Evolutionary conservation across 2,888 invertebrate species (phyloP).

Genomic region (Achlya flavicornis): DNA sequence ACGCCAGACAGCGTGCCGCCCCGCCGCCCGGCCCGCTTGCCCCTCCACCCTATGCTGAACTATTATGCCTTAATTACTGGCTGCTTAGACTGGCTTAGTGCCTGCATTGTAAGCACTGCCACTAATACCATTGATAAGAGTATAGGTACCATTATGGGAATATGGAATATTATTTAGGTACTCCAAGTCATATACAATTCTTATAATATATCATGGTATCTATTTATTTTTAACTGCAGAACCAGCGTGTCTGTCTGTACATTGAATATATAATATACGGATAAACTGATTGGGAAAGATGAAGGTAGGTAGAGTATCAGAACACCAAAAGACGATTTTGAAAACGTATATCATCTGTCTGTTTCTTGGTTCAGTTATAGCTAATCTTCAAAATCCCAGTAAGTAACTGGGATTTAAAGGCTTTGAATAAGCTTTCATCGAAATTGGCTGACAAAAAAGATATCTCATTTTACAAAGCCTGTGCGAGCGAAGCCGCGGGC

Average conservation of each 20-base stretch:
- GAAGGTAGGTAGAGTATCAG: too few relatives aligned
- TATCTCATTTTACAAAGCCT: neutral
- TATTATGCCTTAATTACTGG: conserved; percentile 29
- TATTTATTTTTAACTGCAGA: too few relatives aligned
- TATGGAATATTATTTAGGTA: neutral
- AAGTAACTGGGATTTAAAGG: too few relatives aligned
- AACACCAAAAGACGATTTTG: too few relatives aligned
- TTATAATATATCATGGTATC: neutral
- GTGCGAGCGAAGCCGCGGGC: neutral
- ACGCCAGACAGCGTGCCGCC: conserved; percentile 57
- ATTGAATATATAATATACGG: too few relatives aligned
- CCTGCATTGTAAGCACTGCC: neutral
- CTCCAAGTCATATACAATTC: neutral
- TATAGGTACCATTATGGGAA: too few relatives aligned
- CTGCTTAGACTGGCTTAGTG: conserved; percentile 20
- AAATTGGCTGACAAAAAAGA: neutral
- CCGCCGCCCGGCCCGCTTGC: conserved; percentile 18
- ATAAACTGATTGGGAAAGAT: too few relatives aligned
- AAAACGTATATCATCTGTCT: too few relatives aligned
- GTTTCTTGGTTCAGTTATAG: too few relatives aligned
- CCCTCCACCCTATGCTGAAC: conserved; percentile 16
- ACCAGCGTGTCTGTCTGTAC: too few relatives aligned
- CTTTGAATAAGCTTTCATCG: too few relatives aligned
- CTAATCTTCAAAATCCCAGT: too few relatives aligned
- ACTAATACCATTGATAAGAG: neutral